These are phyloP conservation scores for Popillia japonica DNA, from an alignment of 1,140 invertebrate genomes.

Conservation along the genomic window DNA sequence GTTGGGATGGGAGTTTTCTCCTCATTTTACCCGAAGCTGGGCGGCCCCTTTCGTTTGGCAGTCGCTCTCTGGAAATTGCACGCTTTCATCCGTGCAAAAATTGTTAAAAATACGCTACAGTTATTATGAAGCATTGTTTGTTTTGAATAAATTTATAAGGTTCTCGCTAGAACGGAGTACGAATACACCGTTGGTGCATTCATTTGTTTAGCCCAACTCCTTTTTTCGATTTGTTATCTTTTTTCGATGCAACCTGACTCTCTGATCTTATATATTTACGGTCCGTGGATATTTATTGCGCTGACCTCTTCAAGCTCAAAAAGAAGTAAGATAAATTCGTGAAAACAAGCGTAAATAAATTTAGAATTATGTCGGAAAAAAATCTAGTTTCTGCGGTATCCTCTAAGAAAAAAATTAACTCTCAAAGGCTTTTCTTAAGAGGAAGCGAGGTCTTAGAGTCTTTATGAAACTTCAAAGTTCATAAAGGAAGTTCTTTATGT, in stretches of 20 bases:
- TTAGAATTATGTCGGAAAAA: too few relatives aligned
- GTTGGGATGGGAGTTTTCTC: constrained; percentile 2
- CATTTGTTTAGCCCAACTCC: background rate
- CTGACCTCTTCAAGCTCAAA: background rate
- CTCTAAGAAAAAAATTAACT: too few relatives aligned
- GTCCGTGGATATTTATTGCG: background rate
- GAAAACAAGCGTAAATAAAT: too few relatives aligned
- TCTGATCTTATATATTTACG: background rate
- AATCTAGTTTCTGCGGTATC: too few relatives aligned
- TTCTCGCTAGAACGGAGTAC: background rate
- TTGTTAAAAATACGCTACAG: constrained; percentile 18
- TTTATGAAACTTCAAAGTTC: too few relatives aligned
- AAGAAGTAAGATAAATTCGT: too few relatives aligned
- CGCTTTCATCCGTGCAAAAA: constrained; percentile 8
- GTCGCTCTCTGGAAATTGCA: constrained; percentile 16
- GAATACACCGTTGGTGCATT: background rate
- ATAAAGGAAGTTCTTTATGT: too few relatives aligned
- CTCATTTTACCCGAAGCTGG: background rate
- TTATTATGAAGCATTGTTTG: constrained; percentile 24
- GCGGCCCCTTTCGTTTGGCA: background rate
- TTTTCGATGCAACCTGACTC: background rate
- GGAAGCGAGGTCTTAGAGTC: too few relatives aligned
- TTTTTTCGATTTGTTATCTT: background rate
- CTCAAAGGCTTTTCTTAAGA: too few relatives aligned
- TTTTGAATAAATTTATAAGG: constrained; percentile 7